phyloP scores from a whole-genome alignment of 2,888 invertebrate species.

The Drosophila nr. medialis region DNA sequence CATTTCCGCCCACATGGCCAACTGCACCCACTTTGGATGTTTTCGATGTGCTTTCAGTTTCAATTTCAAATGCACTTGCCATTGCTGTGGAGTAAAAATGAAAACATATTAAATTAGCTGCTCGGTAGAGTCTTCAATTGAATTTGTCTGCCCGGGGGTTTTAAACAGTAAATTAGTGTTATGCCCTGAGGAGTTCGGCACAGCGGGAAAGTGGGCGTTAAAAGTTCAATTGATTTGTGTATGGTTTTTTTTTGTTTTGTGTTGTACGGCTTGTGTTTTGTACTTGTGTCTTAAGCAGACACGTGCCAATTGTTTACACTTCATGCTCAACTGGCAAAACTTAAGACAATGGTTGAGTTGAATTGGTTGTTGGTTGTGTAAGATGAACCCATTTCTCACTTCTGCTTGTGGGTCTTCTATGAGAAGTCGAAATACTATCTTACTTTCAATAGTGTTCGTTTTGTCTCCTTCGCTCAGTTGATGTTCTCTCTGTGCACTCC shows the following conservation, averaged over 20 bases:
- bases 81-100: constrained; percentile 12
- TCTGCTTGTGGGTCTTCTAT: constrained; percentile 68
- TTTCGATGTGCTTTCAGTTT: constrained; percentile 27
- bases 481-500: background rate
- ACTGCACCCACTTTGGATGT: constrained; percentile 19
- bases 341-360: constrained; percentile 37
- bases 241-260: background rate
- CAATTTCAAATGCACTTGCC: constrained; percentile 52
- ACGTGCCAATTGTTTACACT: constrained; percentile 58
- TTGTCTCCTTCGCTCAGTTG: constrained; percentile 25
- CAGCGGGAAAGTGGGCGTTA: constrained; percentile 15
- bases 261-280: constrained; percentile 7
- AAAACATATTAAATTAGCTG: constrained; percentile 20
- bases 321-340: constrained; percentile 28
- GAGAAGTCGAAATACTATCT: constrained; percentile 34
- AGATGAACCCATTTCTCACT: constrained; percentile 50
- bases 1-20: constrained; percentile 63
- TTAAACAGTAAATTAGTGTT: background rate
- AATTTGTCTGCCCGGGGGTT: background rate
- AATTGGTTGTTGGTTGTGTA: constrained; percentile 23
- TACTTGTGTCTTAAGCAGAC: constrained; percentile 24
- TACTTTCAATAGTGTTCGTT: constrained; percentile 54
- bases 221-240: constrained; percentile 53
- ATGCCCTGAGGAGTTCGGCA: background rate
- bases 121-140: background rate